Evolutionary conservation across 1,140 invertebrate genomes (phyloP).

Genomic region (Drosophila pseudoobscura): DNA sequence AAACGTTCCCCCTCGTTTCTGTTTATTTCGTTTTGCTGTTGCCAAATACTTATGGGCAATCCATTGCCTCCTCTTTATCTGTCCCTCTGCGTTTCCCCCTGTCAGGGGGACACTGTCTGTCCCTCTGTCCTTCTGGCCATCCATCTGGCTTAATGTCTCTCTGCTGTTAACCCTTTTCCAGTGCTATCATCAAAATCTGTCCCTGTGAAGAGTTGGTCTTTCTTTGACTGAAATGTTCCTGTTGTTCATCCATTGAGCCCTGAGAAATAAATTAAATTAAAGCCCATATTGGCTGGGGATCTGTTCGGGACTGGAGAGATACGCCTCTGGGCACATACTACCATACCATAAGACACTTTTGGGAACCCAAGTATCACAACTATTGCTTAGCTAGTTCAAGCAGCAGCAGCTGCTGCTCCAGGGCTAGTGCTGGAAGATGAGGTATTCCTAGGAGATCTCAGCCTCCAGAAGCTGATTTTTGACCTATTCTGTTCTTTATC

Average conservation of each 20-base stretch:
- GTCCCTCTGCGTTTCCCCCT: not conserved
- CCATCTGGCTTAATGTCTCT: not conserved
- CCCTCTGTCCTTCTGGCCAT: not conserved
- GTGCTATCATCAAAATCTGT: conserved; percentile 34
- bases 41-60: conserved; percentile 51
- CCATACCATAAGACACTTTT: no score
- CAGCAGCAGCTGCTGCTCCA: no score
- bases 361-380: no score
- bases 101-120: not conserved
- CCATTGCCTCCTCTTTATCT: conserved; percentile 3
- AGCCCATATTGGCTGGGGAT: no score
- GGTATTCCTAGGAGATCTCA: no score
- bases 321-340: no score
- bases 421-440: no score
- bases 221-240: conserved; percentile 43
- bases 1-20: no score
- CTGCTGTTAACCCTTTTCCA: not conserved
- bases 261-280: not conserved
- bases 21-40: not conserved
- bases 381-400: no score
- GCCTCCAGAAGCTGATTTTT: no score
- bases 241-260: conserved; percentile 1
- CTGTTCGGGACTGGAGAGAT: no score
- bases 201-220: conserved; percentile 48
- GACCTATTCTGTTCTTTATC: no score